Conservation (phyloP, 2,113 vertebrate genomes). For the Actinemys pallida region DNA sequence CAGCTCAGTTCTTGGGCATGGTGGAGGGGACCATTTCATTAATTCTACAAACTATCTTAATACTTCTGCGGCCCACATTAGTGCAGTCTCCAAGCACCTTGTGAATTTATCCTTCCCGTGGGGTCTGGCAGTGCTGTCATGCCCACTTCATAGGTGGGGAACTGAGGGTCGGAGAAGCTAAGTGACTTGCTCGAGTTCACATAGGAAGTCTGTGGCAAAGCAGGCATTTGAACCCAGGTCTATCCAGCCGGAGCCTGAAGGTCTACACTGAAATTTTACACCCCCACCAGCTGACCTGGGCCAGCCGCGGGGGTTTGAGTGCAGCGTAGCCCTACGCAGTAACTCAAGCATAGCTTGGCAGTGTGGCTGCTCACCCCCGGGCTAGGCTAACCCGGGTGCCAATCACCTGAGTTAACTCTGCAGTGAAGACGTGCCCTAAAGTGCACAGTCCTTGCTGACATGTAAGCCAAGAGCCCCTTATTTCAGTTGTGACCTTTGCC, state of each 20-base stretch:
- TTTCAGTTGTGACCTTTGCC: not conserved
- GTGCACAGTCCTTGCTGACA: not conserved
- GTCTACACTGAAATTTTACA: not conserved
- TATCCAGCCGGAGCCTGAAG: not conserved
- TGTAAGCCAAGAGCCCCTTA: not conserved
- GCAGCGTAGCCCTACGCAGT: not conserved
- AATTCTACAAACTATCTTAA: not conserved
- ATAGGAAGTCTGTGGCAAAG: not conserved
- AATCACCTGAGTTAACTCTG: not conserved
- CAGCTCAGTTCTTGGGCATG: not conserved
- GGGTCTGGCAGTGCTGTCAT: not conserved
- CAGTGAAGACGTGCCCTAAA: not conserved
- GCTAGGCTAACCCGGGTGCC: not conserved
- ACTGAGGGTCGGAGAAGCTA: not conserved
- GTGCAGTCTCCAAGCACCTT: not conserved
- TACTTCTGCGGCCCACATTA: not conserved
- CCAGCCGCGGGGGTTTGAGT: not conserved
- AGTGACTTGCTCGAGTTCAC: not conserved
- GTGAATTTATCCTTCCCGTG: not conserved
- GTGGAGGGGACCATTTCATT: not conserved
- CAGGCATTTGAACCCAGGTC: not conserved
- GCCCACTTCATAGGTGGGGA: not conserved
- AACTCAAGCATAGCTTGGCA: not conserved
- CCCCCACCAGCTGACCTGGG: not conserved
- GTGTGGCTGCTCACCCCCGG: not conserved